A percentile compares a stretch with the other conserved stretches of the same genome.
Evolutionary conservation across 1,140 invertebrate genomes (phyloP).

Genomic region (Lepidostoma basale): DNA sequence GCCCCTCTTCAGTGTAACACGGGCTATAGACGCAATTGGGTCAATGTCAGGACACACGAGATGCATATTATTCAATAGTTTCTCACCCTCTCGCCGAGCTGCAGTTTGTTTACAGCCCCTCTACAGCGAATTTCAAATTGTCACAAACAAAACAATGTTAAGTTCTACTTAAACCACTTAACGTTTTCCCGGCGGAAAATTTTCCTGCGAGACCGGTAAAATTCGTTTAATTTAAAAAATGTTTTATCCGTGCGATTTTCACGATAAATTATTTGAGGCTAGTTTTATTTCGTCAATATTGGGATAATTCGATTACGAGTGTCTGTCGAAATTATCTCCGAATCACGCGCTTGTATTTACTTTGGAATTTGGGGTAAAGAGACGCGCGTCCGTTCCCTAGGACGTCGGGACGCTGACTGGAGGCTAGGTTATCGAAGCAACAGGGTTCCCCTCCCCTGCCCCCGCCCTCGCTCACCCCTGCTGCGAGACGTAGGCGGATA

Average conservation of each 20-base stretch:
- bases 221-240: neutral
- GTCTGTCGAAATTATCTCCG: neutral
- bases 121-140: constrained; percentile 11
- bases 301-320: neutral
- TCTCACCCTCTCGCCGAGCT: neutral
- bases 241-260: too few relatives aligned
- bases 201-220: neutral
- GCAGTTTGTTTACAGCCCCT: neutral
- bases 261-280: too few relatives aligned
- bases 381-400: neutral
- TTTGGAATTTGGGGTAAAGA: neutral
- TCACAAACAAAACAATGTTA: constrained; percentile 7
- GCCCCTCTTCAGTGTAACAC: too few relatives aligned
- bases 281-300: too few relatives aligned
- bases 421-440: constrained; percentile 8
- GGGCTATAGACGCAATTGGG: too few relatives aligned
- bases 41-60: neutral
- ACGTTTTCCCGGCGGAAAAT: neutral
- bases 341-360: constrained; percentile 4
- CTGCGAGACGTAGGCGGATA: neutral
- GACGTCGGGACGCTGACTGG: constrained; percentile 13
- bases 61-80: neutral
- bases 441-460: neutral
- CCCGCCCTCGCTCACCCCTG: neutral
- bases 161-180: neutral